Conservation (phyloP, 1,140 invertebrate species). For the Drosophila dunni region DNA sequence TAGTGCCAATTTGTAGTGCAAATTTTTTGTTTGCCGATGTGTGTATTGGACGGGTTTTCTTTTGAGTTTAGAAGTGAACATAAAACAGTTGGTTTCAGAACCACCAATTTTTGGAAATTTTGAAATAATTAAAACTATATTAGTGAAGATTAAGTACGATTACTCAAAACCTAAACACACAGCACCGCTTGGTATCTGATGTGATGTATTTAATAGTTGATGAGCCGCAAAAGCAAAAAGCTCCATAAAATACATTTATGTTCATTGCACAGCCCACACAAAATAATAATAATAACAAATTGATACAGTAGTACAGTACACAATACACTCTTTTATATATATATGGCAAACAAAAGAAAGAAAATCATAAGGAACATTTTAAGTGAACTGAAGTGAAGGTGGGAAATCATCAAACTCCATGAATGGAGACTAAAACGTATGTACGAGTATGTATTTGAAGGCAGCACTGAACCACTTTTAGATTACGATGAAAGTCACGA, state of each 20-base stretch:
- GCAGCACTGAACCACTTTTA: constrained; percentile 70
- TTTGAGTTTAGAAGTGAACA: constrained; percentile 61
- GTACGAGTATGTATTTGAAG: constrained; percentile 45
- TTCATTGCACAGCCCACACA: constrained; percentile 39
- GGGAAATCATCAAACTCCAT: constrained; percentile 19
- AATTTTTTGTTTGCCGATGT: constrained; percentile 68
- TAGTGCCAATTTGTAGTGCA: constrained; percentile 83
- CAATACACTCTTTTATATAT: constrained; percentile 24
- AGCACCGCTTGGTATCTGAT: constrained; percentile 39
- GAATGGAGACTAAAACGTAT: constrained; percentile 32
- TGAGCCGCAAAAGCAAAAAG: constrained; percentile 11
- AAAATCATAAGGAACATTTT: constrained; percentile 10
- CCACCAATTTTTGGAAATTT: constrained; percentile 79
- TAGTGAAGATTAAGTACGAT: constrained; percentile 18
- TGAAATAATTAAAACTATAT: constrained; percentile 44
- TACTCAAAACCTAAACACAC: constrained; percentile 30
- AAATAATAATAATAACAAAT: constrained; percentile 3
- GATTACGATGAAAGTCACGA: constrained; percentile 34
- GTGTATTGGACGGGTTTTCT: constrained; percentile 49
- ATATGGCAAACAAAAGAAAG: constrained; percentile 12
- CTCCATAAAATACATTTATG: constrained; percentile 22
- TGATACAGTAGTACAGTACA: constrained; percentile 18
- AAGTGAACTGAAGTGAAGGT: not conserved
- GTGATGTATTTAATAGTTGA: constrained; percentile 39
- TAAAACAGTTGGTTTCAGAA: constrained; percentile 75